Evolutionary conservation across 2,888 invertebrate genomes (phyloP), one percentile per base, ranked within the genome.

Genomic region (Tachystola acroxantha): DNA sequence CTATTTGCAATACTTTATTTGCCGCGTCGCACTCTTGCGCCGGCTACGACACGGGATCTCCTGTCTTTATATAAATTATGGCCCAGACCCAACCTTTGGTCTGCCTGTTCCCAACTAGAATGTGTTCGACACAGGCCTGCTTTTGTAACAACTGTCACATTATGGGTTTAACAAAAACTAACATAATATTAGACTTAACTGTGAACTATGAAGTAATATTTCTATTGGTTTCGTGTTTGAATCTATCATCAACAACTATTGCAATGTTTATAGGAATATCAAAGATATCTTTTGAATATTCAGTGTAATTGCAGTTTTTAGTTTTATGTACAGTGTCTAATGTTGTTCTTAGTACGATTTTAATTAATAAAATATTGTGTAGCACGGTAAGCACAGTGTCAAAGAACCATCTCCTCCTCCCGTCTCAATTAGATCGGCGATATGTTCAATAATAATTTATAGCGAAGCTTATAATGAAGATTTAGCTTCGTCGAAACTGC

Each of bases 401-500:
- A 10, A 22, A 20, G 34, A 14, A 27, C 37, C 27, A 29, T 13
- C 53, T 57, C 64, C 56, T 67, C 58, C 53, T 44, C 33, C 51
- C 6, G 30, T 41, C 48, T 53, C 63, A 73, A 69, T 63, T 70
- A 77, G 81, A 81, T 79, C 71, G 54, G 40, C 58, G 80, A 82
- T 81, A 75, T 29, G 46, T 50, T 44, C 48, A 49, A 64, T 64
- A 67, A 64, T 64, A 67, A 82, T 74, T 75, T 79, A 81, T 70
- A 52, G 72, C 46, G 46, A 42, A 46, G 52, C 45, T 58, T 52
- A 47, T 82, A 82, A 82, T 82, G 81, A 84, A 85, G 82, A 82
- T 80, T 82, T 79, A 81, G 69, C 66, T 70, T 43, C 61, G 63
- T 63, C 63, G 42, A 45, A 48, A 44, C 37, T 57, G 57, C 56